Percentiles rank a stretch among this genome's conserved stretches.
Evolutionary conservation across 2,888 invertebrate genomes (phyloP).

Genomic region (Eremobia ochroleuca): DNA sequence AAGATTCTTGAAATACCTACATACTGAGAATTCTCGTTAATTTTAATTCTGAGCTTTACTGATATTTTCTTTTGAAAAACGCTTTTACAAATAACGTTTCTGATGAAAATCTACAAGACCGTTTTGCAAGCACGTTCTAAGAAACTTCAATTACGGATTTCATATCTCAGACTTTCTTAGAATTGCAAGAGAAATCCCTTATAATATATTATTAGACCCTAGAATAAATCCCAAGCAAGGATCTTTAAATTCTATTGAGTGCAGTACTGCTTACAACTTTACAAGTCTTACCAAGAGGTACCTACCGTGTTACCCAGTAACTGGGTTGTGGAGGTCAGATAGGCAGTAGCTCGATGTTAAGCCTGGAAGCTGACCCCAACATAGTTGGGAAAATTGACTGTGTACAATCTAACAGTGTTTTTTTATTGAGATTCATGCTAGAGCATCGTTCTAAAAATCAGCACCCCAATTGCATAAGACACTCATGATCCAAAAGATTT

Average conservation of each 20-base stretch:
- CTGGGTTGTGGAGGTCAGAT: no score
- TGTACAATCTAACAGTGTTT: background rate
- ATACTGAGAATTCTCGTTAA: background rate
- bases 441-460: no score
- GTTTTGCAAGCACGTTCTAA: background rate
- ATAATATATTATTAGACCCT: background rate
- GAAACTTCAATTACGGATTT: background rate
- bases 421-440: background rate
- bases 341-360: no score
- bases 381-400: no score
- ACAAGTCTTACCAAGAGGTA: background rate
- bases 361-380: no score
- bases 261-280: background rate
- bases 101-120: background rate
- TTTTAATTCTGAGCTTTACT: background rate
- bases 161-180: background rate
- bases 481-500: no score
- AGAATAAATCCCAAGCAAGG: background rate
- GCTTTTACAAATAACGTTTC: background rate
- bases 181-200: background rate
- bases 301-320: background rate
- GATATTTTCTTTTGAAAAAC: slow-evolving; percentile 1
- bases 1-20: background rate
- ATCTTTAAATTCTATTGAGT: background rate
- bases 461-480: no score